Percentiles rank a stretch among this genome's conserved stretches.
These are phyloP conservation scores for Chrysogorgia sp. DNA, from an alignment of 92 coral and sea anemone species.

Conservation along the genomic window DNA sequence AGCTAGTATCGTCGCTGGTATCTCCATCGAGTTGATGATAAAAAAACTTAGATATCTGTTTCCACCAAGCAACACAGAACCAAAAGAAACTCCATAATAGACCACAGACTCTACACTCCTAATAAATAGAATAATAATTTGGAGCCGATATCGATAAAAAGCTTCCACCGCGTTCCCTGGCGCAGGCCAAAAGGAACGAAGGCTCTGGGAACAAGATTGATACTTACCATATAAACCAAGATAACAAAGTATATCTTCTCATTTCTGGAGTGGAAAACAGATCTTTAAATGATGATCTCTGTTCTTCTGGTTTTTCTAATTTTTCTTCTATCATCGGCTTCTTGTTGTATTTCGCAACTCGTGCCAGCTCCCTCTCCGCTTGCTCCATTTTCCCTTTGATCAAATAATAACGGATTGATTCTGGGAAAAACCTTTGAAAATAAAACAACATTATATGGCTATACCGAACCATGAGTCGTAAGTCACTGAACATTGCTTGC, in stretches of 20 bases:
- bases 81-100: not conserved
- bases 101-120: not conserved
- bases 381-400: conserved; percentile 62
- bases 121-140: too few relatives aligned
- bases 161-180: too few relatives aligned
- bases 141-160: too few relatives aligned
- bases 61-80: not conserved
- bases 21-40: not conserved
- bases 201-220: too few relatives aligned
- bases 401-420: conserved; percentile 72
- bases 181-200: too few relatives aligned
- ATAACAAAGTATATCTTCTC: conserved; percentile 60
- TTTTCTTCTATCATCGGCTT: conserved; percentile 54
- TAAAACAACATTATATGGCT: too few relatives aligned
- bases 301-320: conserved; percentile 43
- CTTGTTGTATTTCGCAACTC: conserved; percentile 65
- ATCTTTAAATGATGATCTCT: conserved; percentile 57
- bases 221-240: conserved; percentile 79
- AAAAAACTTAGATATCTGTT: not conserved
- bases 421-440: conserved; percentile 75
- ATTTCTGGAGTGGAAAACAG: conserved; percentile 68
- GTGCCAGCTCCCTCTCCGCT: conserved; percentile 55
- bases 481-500: too few relatives aligned
- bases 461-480: too few relatives aligned
- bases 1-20: not conserved